Evolutionary conservation across 2,113 vertebrate species (phyloP).

Genomic region (Chaetorhynchus papuensis): DNA sequence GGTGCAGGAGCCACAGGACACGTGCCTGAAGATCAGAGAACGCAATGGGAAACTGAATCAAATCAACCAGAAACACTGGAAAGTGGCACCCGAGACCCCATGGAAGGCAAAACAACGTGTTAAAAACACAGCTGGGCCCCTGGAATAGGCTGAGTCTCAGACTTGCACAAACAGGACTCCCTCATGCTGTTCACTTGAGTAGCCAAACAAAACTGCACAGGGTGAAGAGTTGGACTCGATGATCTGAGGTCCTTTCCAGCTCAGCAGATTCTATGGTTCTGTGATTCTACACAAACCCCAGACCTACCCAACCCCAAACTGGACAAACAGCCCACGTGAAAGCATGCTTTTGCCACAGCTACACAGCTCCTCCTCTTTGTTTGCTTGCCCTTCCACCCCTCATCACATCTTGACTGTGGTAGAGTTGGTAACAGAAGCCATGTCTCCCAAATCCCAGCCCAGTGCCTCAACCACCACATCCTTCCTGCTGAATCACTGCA

Average conservation of each 20-base stretch:
- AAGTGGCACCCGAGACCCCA: neutral
- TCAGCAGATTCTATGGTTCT: neutral
- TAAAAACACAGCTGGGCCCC: neutral
- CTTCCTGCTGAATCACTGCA: constrained; percentile 51
- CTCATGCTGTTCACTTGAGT: neutral
- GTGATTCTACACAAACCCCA: neutral
- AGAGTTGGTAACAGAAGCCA: constrained; percentile 15
- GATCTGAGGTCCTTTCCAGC: neutral
- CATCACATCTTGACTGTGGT: constrained; percentile 1
- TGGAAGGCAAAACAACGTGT: neutral
- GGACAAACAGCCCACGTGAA: neutral
- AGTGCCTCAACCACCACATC: constrained; percentile 50
- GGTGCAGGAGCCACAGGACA: neutral
- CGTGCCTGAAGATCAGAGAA: neutral
- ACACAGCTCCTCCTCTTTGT: constrained; percentile 13
- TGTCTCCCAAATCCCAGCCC: constrained; percentile 16
- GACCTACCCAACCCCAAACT: neutral
- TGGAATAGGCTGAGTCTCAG: neutral
- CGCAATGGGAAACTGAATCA: neutral
- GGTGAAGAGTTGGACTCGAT: neutral
- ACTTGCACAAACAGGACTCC: neutral
- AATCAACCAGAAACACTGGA: neutral
- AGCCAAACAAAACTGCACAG: neutral
- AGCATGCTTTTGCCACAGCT: neutral
- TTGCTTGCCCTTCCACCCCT: constrained; percentile 33